Percentiles rank a stretch among this genome's conserved stretches.
phyloP scores from a whole-genome alignment of 2,888 invertebrate species.

The Cordilura impudica region DNA sequence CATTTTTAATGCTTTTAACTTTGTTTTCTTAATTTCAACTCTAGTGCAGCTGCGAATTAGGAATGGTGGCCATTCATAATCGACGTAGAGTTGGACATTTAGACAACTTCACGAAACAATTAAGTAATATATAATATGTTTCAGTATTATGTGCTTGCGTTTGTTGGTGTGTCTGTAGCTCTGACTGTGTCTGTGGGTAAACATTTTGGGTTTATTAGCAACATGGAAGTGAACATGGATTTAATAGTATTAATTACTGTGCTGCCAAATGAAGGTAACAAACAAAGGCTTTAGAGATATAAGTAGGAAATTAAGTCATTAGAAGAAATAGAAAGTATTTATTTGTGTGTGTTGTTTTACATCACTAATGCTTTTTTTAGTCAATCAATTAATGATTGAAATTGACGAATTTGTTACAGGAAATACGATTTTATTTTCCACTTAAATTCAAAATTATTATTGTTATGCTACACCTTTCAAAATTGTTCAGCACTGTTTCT shows the following conservation, averaged over 20 bases:
- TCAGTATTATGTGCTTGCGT: not conserved
- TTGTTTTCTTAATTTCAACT: not conserved
- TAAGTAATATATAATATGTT: conserved; percentile 2
- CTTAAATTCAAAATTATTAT: not conserved
- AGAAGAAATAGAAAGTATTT: conserved; percentile 13
- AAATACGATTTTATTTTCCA: not conserved
- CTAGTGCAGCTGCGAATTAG: conserved; percentile 23
- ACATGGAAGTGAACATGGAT: not conserved
- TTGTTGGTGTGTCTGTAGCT: not conserved
- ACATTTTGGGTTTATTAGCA: not conserved
- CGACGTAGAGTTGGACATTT: conserved; percentile 8
- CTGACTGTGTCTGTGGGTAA: not conserved
- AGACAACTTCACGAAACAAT: conserved; percentile 20
- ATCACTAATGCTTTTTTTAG: not conserved
- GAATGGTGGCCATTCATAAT: conserved; percentile 24
- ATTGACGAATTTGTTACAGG: conserved; percentile 1
- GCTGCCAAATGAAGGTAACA: not conserved
- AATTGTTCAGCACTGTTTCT: too few relatives aligned
- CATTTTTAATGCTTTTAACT: not conserved
- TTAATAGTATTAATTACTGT: not conserved
- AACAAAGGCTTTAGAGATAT: not conserved
- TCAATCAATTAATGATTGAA: conserved; percentile 15
- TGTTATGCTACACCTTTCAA: too few relatives aligned
- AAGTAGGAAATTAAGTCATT: conserved; percentile 18
- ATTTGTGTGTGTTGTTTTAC: not conserved